Evolutionary conservation across 2,888 invertebrate genomes (phyloP), one percentile per base, ranked within the genome.

Genomic region (Patella ulyssiponensis): DNA sequence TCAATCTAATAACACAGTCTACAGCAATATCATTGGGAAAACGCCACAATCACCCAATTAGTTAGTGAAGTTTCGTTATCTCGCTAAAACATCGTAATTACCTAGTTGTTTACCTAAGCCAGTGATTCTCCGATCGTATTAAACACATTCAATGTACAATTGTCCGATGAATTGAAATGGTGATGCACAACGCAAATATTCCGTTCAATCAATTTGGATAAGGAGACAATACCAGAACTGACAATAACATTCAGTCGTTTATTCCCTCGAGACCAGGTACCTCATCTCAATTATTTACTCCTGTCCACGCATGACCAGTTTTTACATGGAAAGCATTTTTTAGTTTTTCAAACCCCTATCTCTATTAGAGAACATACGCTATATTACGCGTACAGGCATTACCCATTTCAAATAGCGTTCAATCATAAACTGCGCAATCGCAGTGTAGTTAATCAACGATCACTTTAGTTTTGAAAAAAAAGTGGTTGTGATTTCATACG

Each of bases 141-240:
- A 64, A 64, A 64, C 64, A 64, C 64, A 23, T 64, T 64, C 64
- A 64, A 64, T 64, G 23, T 23, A 20, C 23, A 64, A 64, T 64
- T 64, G 64, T 64, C 64, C 20, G 3, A 20, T 64, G 64, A 64
- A 64, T 64, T 23, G 64, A 64, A 64, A 64, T 23, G 20, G 64
- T 64, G 64, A 20, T 64, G 64, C 64, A 64, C 64, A 64, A 64
- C 64, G 64, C 64, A 64, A 64, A 64, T 23, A 64, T 64, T 64
- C 20, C 64, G 20, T 23, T 23, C 64, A 64, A 64, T 64, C 64
- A 20, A 64, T 64, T 64, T 64, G 20, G 64, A 64, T 64, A 64
- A 64, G 64, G 12, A 15, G 23, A 20, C 20, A 44, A 44, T 44
- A 23, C 23, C 20, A 23, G 64, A 9, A 4, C 64, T 64, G 64